phyloP scores from a whole-genome alignment of 2,888 invertebrate genomes.

The Leptinotarsa juncta region DNA sequence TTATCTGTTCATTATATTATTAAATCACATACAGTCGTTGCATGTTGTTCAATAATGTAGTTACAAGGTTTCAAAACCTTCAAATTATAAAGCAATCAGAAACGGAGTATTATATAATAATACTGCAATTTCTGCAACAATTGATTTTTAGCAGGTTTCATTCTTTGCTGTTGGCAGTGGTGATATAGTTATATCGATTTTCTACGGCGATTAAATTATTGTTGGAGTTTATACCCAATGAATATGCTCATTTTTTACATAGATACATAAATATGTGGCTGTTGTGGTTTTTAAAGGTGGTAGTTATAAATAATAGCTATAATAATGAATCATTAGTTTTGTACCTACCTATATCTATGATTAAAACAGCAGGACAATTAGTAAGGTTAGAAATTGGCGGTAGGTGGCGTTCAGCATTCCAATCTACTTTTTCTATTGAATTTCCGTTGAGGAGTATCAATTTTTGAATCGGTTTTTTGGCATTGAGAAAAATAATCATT shows the following conservation, averaged over 20 bases:
- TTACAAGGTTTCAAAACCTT: slow-evolving; percentile 7
- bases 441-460: too few relatives aligned
- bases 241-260: background rate
- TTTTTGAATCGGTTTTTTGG: too few relatives aligned
- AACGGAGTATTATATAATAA: slow-evolving; percentile 15
- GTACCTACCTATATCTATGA: too few relatives aligned
- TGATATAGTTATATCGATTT: slow-evolving; percentile 33
- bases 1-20: background rate
- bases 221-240: background rate
- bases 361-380: background rate
- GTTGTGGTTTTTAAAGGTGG: too few relatives aligned
- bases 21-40: slow-evolving; percentile 8
- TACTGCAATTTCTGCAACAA: slow-evolving; percentile 1
- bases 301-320: too few relatives aligned
- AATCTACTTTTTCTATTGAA: background rate
- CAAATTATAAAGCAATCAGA: background rate
- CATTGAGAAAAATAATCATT: too few relatives aligned
- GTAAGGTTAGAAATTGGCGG: background rate
- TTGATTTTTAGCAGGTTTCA: slow-evolving; percentile 20
- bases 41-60: background rate
- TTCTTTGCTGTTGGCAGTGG: slow-evolving; percentile 29
- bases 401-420: background rate
- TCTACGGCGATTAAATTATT: background rate
- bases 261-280: too few relatives aligned
- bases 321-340: too few relatives aligned